These are phyloP conservation scores for Andricus grossulariae DNA, from an alignment of 1,140 invertebrate species.

Conservation along the genomic window DNA sequence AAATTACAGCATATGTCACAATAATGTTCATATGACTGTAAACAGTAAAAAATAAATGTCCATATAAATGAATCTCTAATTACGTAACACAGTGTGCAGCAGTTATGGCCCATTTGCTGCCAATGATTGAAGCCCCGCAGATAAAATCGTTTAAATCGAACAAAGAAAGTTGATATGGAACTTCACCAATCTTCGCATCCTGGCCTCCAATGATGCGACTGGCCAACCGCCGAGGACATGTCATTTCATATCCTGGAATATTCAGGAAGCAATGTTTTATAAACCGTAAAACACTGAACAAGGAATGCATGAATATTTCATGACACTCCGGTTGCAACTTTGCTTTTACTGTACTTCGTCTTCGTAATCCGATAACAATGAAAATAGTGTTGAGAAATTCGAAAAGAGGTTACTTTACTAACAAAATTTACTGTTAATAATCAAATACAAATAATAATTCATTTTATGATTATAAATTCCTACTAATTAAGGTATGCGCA, in stretches of 20 bases:
- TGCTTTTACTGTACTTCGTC: slow-evolving; percentile 4
- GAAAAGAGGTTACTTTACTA: neutral
- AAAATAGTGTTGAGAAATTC: neutral
- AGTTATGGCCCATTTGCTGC: neutral
- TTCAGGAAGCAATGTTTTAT: slow-evolving; percentile 19
- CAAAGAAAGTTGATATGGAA: slow-evolving; percentile 16
- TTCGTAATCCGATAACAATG: slow-evolving; percentile 1
- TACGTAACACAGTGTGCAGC: neutral
- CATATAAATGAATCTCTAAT: neutral
- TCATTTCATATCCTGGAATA: slow-evolving; percentile 9
- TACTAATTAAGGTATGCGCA: no score
- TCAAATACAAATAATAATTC: neutral
- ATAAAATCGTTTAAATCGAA: neutral
- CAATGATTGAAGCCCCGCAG: neutral
- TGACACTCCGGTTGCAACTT: neutral
- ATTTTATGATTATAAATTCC: no score
- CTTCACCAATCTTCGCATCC: neutral
- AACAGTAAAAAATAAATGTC: neutral
- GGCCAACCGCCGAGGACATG: neutral
- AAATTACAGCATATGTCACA: no score
- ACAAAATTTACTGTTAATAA: neutral
- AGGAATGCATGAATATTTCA: slow-evolving; percentile 13
- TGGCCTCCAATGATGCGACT: neutral
- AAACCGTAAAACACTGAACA: slow-evolving; percentile 1
- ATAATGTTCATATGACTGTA: neutral